Conservation (phyloP, 2,888 invertebrate genomes). For the Automeris io region DNA sequence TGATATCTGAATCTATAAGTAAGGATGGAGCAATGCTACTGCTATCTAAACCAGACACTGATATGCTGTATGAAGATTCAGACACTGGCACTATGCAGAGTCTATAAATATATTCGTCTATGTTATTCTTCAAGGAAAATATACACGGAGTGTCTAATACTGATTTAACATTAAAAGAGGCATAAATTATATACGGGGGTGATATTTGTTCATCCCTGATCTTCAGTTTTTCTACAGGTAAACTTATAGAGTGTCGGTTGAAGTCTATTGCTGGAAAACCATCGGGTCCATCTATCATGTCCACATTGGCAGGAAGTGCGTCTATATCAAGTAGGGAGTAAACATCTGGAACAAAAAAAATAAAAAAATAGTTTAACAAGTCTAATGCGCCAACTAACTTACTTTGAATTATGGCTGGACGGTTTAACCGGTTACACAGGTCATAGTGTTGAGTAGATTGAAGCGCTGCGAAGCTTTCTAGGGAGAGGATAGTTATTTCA, state of each 20-base stretch:
- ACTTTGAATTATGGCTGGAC: too few species aligned
- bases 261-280: slow-evolving; percentile 10
- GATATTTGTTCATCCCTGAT: slow-evolving; percentile 19
- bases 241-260: slow-evolving; percentile 7
- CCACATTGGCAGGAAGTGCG: slow-evolving; percentile 1
- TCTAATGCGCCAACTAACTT: neutral
- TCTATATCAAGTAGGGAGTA: slow-evolving; percentile 23
- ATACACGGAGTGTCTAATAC: slow-evolving; percentile 26
- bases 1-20: too few species aligned
- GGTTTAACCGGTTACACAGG: too few species aligned
- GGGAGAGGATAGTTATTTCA: too few species aligned
- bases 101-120: slow-evolving; percentile 19
- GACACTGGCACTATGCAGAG: slow-evolving; percentile 26
- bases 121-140: slow-evolving; percentile 36
- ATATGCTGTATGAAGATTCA: too few species aligned
- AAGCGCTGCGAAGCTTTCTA: too few species aligned
- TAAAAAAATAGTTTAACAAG: neutral
- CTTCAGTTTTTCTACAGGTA: slow-evolving; percentile 16
- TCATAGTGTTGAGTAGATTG: too few species aligned
- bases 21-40: too few species aligned
- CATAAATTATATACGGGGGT: slow-evolving; percentile 38
- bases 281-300: slow-evolving; percentile 1
- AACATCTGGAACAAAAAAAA: slow-evolving; percentile 33
- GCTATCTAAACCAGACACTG: too few species aligned
- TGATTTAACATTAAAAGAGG: slow-evolving; percentile 33